These are phyloP conservation scores for Rhegmatorhina hoffmannsi DNA, from an alignment of 2,113 vertebrate species.

Conservation along the genomic window DNA sequence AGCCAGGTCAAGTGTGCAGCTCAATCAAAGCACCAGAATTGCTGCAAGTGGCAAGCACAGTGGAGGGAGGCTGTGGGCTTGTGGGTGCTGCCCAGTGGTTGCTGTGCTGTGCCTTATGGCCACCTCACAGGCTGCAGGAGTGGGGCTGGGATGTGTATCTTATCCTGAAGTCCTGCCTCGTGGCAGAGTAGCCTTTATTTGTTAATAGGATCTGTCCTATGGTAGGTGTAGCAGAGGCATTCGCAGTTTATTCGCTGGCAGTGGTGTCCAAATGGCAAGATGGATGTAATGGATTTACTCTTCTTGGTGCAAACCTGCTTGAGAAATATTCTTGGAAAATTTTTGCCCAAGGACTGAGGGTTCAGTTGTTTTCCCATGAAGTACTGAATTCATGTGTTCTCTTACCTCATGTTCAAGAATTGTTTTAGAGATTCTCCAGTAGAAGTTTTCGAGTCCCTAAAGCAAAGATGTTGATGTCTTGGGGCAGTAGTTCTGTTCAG, in stretches of 20 bases:
- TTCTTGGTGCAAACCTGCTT: neutral
- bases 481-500: neutral
- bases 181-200: neutral
- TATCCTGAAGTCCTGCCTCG: neutral
- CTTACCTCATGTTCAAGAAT: neutral
- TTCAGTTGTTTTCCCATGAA: neutral
- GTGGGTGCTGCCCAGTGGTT: neutral
- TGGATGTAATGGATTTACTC: neutral
- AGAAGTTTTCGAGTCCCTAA: neutral
- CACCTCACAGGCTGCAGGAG: neutral
- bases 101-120: neutral
- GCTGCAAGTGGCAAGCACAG: neutral
- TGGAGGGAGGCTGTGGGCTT: neutral
- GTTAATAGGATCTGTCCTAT: neutral
- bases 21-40: conserved; percentile 45
- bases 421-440: neutral
- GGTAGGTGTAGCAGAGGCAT: neutral
- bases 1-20: conserved; percentile 63
- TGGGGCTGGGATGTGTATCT: neutral
- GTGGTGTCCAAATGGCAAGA: neutral
- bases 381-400: neutral
- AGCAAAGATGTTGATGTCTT: neutral
- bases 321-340: neutral
- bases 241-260: neutral
- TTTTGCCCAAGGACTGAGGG: neutral